Conservation (phyloP, 2,113 vertebrate genomes). For the Isurus oxyrinchus region DNA sequence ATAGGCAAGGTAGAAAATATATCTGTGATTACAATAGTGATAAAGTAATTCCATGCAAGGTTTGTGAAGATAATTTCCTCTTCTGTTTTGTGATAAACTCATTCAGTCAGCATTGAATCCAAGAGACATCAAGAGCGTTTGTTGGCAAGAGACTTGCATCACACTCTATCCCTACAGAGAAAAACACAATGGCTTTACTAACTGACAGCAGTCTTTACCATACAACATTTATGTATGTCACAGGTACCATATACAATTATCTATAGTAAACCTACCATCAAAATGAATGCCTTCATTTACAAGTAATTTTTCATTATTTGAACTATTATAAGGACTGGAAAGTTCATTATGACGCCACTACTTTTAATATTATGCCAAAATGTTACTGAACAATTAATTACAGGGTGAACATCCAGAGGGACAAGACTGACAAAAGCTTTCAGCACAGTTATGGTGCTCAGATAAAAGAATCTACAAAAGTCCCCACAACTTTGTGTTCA, state of each 20-base stretch:
- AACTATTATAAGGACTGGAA: background rate
- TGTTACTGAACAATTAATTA: background rate
- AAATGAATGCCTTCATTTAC: background rate
- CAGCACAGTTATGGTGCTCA: background rate
- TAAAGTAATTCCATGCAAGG: constrained; percentile 35
- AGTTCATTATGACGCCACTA: background rate
- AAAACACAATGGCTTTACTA: background rate
- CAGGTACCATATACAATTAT: background rate
- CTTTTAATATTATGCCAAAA: background rate
- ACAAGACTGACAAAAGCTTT: background rate
- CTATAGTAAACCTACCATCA: background rate
- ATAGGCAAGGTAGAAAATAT: constrained; percentile 29
- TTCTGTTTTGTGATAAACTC: background rate
- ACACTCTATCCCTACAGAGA: background rate
- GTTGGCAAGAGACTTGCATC: background rate
- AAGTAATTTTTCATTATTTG: background rate
- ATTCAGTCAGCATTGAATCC: constrained; percentile 5
- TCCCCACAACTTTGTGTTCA: background rate
- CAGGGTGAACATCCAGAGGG: background rate
- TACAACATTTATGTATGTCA: background rate
- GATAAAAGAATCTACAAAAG: background rate
- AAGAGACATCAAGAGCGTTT: constrained; percentile 11
- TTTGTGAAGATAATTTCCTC: background rate
- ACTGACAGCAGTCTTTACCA: background rate
- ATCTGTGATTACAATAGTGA: constrained; percentile 17